Evolutionary conservation across 30 jellyfish, hydroid and myxozoan genomes (phyloP).

Genomic region (Hydractinia echinata): DNA sequence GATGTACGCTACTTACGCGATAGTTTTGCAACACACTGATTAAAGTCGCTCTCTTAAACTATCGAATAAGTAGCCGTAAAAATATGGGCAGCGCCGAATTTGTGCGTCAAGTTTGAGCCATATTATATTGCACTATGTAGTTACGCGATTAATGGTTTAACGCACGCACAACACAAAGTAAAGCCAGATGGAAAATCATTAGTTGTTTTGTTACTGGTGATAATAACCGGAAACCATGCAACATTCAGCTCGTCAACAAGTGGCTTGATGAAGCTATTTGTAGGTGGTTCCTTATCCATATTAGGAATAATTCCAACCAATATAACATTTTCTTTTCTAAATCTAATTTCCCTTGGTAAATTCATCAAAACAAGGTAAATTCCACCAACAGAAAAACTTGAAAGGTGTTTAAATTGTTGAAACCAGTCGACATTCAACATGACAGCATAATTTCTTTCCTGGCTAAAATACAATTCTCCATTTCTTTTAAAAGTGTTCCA

Average conservation of each 20-base stretch:
- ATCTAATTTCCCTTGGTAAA: conserved; percentile 27
- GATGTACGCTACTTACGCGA: no score
- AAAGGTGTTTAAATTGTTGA: conserved; percentile 20
- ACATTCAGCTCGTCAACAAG: conserved; percentile 27
- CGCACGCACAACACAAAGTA: conserved; percentile 30
- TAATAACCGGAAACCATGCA: conserved; percentile 26
- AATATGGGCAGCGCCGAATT: no score
- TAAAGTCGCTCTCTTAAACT: no score
- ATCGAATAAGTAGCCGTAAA: no score
- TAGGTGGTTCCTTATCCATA: conserved; percentile 39
- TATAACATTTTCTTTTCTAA: conserved; percentile 24
- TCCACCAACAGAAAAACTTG: conserved; percentile 34
- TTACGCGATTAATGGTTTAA: no score
- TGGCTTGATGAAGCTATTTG: conserved; percentile 34
- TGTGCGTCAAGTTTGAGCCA: no score
- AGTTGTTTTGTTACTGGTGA: conserved; percentile 4
- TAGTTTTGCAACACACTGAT: no score
- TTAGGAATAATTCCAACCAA: conserved; percentile 31
- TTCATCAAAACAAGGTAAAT: conserved; percentile 34
- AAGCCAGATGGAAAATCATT: conserved; percentile 3
- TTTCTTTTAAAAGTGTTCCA: conserved; percentile 26
- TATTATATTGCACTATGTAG: no score
- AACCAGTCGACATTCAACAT: conserved; percentile 36
- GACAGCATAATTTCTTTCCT: conserved; percentile 11
- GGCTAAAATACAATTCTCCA: not conserved